phyloP scores from a whole-genome alignment of 2,797 vertebrate genomes.

The Trichosurus vulpecula region DNA sequence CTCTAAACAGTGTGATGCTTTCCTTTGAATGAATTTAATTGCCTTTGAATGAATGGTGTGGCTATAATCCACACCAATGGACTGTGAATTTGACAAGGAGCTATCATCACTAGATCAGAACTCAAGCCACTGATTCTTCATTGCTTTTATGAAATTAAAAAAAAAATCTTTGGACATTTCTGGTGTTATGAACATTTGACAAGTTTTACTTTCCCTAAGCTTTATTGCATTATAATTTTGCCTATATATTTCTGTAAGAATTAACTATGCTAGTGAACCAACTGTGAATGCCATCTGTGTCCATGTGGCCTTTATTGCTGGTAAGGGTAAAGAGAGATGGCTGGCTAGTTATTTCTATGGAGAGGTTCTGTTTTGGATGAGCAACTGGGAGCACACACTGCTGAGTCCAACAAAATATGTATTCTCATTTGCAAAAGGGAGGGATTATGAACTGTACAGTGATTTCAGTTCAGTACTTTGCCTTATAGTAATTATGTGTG shows the following conservation, averaged over 20 bases:
- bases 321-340: background rate
- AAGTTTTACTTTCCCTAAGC: background rate
- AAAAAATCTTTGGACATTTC: background rate
- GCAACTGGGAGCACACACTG: conserved; percentile 13
- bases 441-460: background rate
- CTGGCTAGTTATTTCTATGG: conserved; percentile 21
- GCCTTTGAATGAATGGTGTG: background rate
- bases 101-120: background rate
- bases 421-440: conserved; percentile 6
- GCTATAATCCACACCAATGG: background rate
- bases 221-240: background rate
- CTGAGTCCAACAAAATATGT: background rate
- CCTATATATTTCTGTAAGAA: conserved; percentile 31
- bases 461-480: background rate
- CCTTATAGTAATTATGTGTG: background rate
- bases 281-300: conserved; percentile 45
- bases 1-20: background rate
- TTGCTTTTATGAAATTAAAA: background rate
- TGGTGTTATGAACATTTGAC: background rate
- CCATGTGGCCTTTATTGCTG: conserved; percentile 30
- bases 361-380: background rate
- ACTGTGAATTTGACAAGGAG: background rate
- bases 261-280: background rate
- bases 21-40: background rate
- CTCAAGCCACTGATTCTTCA: background rate